These are phyloP conservation scores for Phania funesta DNA, from an alignment of 2,888 invertebrate genomes.

Conservation along the genomic window DNA sequence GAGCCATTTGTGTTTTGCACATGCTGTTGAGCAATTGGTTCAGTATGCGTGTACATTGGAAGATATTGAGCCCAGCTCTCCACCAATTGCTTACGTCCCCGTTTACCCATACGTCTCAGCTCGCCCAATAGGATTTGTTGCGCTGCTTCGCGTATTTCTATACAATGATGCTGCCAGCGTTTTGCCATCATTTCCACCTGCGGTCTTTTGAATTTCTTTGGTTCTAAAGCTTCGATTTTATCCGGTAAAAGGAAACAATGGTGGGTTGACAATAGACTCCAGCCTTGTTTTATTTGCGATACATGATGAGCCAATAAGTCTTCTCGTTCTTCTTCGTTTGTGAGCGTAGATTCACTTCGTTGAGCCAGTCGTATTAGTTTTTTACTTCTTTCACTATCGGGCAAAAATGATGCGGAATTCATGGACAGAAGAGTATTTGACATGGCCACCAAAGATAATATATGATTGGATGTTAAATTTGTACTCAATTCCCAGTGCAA, in stretches of 20 bases:
- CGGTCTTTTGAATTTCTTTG: conserved; percentile 91
- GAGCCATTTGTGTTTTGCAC: conserved; percentile 64
- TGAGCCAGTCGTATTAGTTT: conserved; percentile 82
- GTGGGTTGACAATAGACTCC: conserved; percentile 96
- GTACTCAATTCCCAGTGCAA: conserved; percentile 98
- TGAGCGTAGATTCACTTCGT: conserved; percentile 82
- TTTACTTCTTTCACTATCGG: conserved; percentile 90
- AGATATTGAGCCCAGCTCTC: conserved; percentile 98
- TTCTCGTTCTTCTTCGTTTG: conserved; percentile 90
- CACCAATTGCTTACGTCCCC: conserved; percentile 94
- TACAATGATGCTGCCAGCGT: conserved; percentile 98
- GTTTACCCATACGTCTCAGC: conserved; percentile 86
- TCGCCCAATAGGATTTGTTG: conserved; percentile 97
- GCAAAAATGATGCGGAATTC: conserved; percentile 96
- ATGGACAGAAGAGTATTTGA: conserved; percentile 99
- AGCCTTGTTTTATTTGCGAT: conserved; percentile 97
- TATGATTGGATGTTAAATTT: conserved; percentile 96
- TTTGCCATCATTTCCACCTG: conserved; percentile 98
- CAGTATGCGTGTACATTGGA: conserved; percentile 91
- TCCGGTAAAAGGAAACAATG: conserved; percentile 98
- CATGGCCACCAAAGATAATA: conserved; percentile 95
- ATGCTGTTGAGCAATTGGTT: conserved; percentile 85
- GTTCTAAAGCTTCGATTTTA: conserved; percentile 85
- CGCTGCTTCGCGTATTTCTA: conserved; percentile 98
- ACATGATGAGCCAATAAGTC: conserved; percentile 92